Percentiles rank a stretch among this genome's conserved stretches.
These are phyloP conservation scores for Sylvia borin DNA, from an alignment of 2,797 vertebrate species.

Conservation along the genomic window DNA sequence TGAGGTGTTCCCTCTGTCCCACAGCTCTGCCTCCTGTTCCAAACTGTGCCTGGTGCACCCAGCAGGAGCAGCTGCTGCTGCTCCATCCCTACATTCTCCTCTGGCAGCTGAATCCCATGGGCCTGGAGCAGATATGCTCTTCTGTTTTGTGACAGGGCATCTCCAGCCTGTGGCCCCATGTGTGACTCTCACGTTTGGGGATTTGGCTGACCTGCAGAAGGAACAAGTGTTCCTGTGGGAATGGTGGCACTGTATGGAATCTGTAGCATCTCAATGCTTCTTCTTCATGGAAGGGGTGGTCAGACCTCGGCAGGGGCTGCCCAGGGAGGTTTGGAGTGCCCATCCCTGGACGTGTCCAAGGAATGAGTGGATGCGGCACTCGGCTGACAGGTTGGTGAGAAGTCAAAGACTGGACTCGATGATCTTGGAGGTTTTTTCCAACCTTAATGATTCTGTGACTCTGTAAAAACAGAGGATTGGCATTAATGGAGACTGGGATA, in stretches of 20 bases:
- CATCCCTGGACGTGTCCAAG: neutral
- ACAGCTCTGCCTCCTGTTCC: neutral
- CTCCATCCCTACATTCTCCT: accelerated
- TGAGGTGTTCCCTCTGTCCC: neutral
- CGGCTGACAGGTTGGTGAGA: neutral
- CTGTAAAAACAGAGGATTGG: neutral
- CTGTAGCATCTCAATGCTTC: neutral
- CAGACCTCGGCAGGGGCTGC: neutral
- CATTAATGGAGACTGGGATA: neutral
- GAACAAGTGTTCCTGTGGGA: neutral
- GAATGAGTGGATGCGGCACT: neutral
- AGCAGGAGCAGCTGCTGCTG: neutral
- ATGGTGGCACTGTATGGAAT: neutral
- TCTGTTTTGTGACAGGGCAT: neutral
- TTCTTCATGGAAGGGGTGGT: neutral
- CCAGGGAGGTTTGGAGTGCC: neutral
- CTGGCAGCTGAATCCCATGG: neutral
- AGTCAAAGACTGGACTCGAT: neutral
- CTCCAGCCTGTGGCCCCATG: neutral
- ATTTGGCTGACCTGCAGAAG: neutral
- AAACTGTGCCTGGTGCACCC: neutral
- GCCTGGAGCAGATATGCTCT: neutral
- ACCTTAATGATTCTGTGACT: neutral
- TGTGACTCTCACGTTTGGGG: neutral
- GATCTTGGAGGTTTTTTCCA: neutral